Base-by-base conservation (phyloP, 2,113 vertebrate genomes). In the Brachypodius melanocephalos region DNA sequence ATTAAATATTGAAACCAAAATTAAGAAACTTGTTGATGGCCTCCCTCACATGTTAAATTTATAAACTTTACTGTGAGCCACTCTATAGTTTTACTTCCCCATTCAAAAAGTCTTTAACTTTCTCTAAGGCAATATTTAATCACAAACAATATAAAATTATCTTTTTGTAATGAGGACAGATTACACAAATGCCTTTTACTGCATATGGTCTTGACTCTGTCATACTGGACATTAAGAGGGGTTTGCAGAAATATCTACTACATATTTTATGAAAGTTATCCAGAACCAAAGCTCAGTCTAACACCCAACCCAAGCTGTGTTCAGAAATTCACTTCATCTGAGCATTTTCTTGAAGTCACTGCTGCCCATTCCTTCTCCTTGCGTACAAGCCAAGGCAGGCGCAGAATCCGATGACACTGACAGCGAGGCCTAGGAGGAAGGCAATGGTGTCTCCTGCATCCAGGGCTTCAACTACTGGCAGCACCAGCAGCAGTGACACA, bases 331-430 rank as follows among this genome's bases (percentile, higher is more conserved):
- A 52, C 46, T 76, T 91, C 54, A 91, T 75, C 58, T 34, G 51
- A 73, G 34, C 65, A 57, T 85, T 73, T 75, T 85, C 88, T 58
- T 42, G 51, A 76, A 89, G 69, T 98, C 98, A 99, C 43, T 98
- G 97, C 67, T 97, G 98, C 51, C 97, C 98, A 79, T 98, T 98
- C 90, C 98, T 97, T 92, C 95, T 98, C 91, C 99, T 98, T 14
- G 99, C 98, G 42, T 99, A 99, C 89, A 99, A 98, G 73, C 99
- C 99, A 45, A 99, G 96, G 73, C 98, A 99, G 77, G 98, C 99
- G 77, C 99, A 99, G 58, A 99, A 97, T 19, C 99, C 99, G 6
- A 99, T 71, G 24, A 98, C 71, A 21, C 98, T 97, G 76, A 99
- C 63, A 51, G 98, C 58, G 10, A 98, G 95, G 51, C 98, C 98